These are phyloP conservation scores for Acanthochromis polyacanthus DNA, from an alignment of 2,113 vertebrate genomes.

Conservation along the genomic window DNA sequence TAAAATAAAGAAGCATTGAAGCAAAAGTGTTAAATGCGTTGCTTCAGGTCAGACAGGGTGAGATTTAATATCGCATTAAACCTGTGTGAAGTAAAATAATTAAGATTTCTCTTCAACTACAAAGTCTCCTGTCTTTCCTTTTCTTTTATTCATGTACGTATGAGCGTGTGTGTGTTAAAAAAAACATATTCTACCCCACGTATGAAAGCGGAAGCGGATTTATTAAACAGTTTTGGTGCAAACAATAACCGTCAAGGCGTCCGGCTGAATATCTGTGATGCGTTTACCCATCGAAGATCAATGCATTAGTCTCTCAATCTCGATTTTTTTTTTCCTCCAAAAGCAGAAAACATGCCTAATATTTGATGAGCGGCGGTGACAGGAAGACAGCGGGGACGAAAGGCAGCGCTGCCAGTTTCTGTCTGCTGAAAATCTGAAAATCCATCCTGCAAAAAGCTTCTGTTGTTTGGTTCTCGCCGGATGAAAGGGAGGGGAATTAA, in stretches of 20 bases:
- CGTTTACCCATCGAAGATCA: slow-evolving; percentile 71
- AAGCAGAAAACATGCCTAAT: slow-evolving; percentile 58
- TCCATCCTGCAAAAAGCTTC: slow-evolving; percentile 40
- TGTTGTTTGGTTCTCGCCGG: slow-evolving; percentile 27
- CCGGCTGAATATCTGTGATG: slow-evolving; percentile 40
- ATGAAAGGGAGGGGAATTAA: slow-evolving; percentile 9
- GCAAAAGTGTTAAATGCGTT: too few species aligned
- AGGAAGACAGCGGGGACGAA: slow-evolving; percentile 46
- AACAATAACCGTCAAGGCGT: slow-evolving; percentile 56
- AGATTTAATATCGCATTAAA: not conserved
- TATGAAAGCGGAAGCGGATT: slow-evolving; percentile 28
- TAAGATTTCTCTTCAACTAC: too few species aligned
- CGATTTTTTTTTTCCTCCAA: not conserved
- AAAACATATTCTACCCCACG: slow-evolving; percentile 20
- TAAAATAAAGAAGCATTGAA: too few species aligned
- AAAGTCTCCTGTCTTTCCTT: not conserved
- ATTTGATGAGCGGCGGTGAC: slow-evolving; percentile 62
- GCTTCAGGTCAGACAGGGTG: too few species aligned
- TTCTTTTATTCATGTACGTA: too few species aligned
- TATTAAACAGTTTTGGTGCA: slow-evolving; percentile 51
- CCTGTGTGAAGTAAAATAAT: not conserved
- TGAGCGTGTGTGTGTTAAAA: not conserved
- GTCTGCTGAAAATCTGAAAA: slow-evolving; percentile 43
- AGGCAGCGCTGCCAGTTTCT: slow-evolving; percentile 35
- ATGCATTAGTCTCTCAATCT: slow-evolving; percentile 40